Evolutionary conservation across 2,113 vertebrate genomes (phyloP).

Genomic region (Poeciliopsis turrubarensis): DNA sequence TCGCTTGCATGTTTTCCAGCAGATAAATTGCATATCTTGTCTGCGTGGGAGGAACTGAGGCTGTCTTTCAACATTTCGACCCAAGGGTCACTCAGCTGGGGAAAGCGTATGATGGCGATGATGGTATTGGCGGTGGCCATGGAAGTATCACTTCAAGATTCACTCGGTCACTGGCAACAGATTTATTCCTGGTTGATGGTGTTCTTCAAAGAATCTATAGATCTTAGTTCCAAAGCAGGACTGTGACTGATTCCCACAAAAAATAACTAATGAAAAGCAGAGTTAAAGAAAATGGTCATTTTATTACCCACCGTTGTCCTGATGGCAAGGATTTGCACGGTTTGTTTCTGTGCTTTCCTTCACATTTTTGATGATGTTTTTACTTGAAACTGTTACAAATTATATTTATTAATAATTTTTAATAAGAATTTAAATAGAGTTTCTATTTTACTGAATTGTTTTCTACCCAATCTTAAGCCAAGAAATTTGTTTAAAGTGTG

Average conservation of each 20-base stretch:
- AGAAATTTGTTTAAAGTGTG: too few species aligned
- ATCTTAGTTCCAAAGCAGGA: conserved; percentile 13
- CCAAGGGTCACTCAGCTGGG: conserved; percentile 39
- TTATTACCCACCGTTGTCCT: too few species aligned
- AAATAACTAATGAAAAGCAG: neutral
- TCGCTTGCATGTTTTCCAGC: conserved; percentile 72
- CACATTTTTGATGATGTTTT: neutral
- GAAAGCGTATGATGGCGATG: conserved; percentile 34
- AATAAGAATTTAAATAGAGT: neutral
- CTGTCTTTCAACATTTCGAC: conserved; percentile 54
- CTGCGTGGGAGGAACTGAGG: conserved; percentile 47
- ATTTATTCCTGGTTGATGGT: conserved; percentile 42
- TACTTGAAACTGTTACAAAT: neutral
- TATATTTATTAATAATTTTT: neutral
- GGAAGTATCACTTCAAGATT: conserved; percentile 33
- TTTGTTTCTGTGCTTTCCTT: neutral
- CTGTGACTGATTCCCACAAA: conserved; percentile 13
- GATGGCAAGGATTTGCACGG: neutral
- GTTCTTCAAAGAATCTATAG: conserved; percentile 41
- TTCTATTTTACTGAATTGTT: neutral
- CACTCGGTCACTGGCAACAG: conserved; percentile 36
- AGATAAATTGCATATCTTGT: conserved; percentile 75
- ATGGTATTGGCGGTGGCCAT: conserved; percentile 35
- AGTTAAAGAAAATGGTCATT: neutral
- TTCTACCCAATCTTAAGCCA: neutral